Percentiles rank a stretch among this genome's conserved stretches.
Evolutionary conservation across 2,888 invertebrate species (phyloP).

Genomic region (Clunio marinus): DNA sequence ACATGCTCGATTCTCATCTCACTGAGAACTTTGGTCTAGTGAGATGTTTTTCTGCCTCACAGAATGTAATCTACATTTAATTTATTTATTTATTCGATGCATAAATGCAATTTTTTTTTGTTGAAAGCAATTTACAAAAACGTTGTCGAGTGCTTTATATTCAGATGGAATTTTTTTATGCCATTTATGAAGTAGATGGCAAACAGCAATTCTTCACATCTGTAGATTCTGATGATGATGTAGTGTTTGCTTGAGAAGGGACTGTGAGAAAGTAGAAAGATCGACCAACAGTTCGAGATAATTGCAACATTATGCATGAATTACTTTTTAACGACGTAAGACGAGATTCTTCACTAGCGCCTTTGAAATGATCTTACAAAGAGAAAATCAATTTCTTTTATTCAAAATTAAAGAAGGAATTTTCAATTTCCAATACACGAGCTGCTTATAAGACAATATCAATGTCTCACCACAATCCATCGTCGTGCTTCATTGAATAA

Average conservation of each 20-base stretch:
- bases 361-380: too few species aligned
- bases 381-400: conserved; percentile 10
- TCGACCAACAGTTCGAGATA: conserved; percentile 10
- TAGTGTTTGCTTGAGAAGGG: too few species aligned
- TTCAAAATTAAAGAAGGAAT: conserved; percentile 9
- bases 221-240: conserved; percentile 4
- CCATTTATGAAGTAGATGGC: conserved; percentile 33
- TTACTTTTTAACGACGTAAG: conserved; percentile 8
- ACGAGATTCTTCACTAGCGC: conserved; percentile 5
- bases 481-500: not conserved
- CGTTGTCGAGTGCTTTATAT: conserved; percentile 11
- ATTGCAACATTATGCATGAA: conserved; percentile 23
- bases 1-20: not conserved
- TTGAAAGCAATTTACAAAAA: conserved; percentile 17
- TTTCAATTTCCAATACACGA: conserved; percentile 8
- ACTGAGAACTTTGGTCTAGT: not conserved
- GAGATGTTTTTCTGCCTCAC: conserved; percentile 16
- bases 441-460: not conserved
- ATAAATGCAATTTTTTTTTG: conserved; percentile 18
- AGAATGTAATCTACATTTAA: conserved; percentile 20
- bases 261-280: not conserved
- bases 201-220: conserved; percentile 26
- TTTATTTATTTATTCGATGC: conserved; percentile 24
- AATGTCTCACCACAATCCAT: conserved; percentile 23
- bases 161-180: not conserved